phyloP scores from a whole-genome alignment of 2,113 vertebrate genomes.

The Coryphaenoides rupestris region DNA sequence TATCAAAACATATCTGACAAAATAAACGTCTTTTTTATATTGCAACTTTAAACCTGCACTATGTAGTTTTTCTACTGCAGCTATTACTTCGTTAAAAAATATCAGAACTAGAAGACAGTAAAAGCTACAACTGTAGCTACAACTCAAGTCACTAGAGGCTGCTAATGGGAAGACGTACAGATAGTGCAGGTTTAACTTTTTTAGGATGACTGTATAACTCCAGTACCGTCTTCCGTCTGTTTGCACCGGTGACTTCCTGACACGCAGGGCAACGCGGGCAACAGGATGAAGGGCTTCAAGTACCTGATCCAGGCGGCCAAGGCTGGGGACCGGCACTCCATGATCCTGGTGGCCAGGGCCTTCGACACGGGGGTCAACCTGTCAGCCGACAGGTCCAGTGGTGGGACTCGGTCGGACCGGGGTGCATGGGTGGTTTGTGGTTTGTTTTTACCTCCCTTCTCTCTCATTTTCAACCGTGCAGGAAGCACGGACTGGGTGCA shows the following conservation, averaged over 20 bases:
- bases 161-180: too few relatives aligned
- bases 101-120: too few relatives aligned
- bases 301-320: slow-evolving; percentile 88
- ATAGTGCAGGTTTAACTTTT: background rate
- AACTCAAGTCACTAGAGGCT: too few relatives aligned
- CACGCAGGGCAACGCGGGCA: slow-evolving; percentile 83
- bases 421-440: too few relatives aligned
- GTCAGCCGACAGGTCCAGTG: slow-evolving; percentile 76
- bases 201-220: background rate
- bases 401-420: background rate
- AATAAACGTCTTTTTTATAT: too few relatives aligned
- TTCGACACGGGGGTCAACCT: slow-evolving; percentile 85
- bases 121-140: too few relatives aligned
- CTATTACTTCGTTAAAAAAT: too few relatives aligned
- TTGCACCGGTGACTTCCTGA: background rate
- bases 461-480: slow-evolving; percentile 39
- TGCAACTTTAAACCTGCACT: too few relatives aligned
- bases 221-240: background rate
- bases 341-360: slow-evolving; percentile 90
- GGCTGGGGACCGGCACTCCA: slow-evolving; percentile 88
- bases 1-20: too few relatives aligned
- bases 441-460: too few relatives aligned
- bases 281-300: slow-evolving; percentile 84
- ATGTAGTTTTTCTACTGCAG: too few relatives aligned
- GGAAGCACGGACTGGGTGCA: slow-evolving; percentile 83